Base-by-base conservation (phyloP, 2,113 vertebrate genomes). In the Reinhardtius hippoglossoides region DNA sequence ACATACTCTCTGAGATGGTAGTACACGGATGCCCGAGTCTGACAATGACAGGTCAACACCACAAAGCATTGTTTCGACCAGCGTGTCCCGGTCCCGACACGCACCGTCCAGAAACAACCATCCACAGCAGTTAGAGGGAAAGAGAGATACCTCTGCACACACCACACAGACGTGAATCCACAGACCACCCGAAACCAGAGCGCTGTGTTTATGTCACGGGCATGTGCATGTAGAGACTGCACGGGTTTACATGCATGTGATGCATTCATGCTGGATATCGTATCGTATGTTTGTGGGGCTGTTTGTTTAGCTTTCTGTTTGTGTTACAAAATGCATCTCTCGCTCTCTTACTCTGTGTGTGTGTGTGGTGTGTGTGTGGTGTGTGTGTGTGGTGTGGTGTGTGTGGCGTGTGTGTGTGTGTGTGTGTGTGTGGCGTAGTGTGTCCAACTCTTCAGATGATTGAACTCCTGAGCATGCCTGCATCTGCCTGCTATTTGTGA, bases 401-500 rank as follows among this genome's bases (percentile, higher is more conserved):
- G 56, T 82, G 69, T 61, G 57, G n/a, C 44, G 69, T 78, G 63
- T 71, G 16, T 63, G 71, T 71, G 67, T 60, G 71, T 26, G 48
- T n/a, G 48, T 48, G 58, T 72, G 37, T 57, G 56, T 82, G 69
- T 61, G 57, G 46, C n/a, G n/a, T n/a, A 31, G 31, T 86, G 85
- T 78, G 63, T 76, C 74, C 78, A 68, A 81, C 82, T 90, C 72
- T 80, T 91, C 82, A 89, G 80, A 90, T 83, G 90, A 91, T 58
- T 91, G 85, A 90, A 89, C 85, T 91, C 87, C 86, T 70, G 82
- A 91, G 88, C 87, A 74, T 83, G 91, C 87, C 86, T 87, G 91
- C 93, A 94, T 92, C 91, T 94, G 92, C 90, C 91, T 91, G 90
- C 88, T 88, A 92, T 94, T 93, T 92, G 90, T 88, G 89, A 83